These are phyloP conservation scores for Leptarthrus brevirostris DNA, from an alignment of 2,888 invertebrate species.

Conservation along the genomic window DNA sequence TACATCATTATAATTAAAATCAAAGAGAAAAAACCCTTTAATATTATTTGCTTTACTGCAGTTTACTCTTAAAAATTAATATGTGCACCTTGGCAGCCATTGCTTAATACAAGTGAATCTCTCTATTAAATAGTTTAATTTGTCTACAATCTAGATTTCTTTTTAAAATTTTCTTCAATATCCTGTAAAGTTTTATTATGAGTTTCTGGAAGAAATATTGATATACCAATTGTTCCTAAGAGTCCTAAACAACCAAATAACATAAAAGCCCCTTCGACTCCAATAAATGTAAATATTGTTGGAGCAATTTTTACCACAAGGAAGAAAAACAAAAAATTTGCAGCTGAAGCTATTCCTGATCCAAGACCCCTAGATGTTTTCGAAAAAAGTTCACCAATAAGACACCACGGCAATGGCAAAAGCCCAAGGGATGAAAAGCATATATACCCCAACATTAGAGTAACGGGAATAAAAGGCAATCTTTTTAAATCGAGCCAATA, in stretches of 20 bases:
- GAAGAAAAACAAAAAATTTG: conserved; percentile 72
- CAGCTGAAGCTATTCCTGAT: conserved; percentile 72
- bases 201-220: conserved; percentile 73
- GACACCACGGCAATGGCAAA: conserved; percentile 75
- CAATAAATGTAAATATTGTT: conserved; percentile 69
- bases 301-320: conserved; percentile 74
- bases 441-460: conserved; percentile 71
- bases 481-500: conserved; percentile 63
- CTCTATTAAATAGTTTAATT: too few relatives aligned
- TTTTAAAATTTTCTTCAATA: conserved; percentile 71
- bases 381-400: conserved; percentile 76
- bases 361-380: conserved; percentile 71
- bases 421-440: conserved; percentile 72
- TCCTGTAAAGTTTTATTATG: conserved; percentile 74
- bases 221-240: conserved; percentile 70
- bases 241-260: conserved; percentile 71
- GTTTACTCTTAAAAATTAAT: too few relatives aligned
- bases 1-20: too few relatives aligned
- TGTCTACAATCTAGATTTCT: too few relatives aligned
- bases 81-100: too few relatives aligned
- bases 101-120: too few relatives aligned
- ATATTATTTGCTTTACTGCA: too few relatives aligned
- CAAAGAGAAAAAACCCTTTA: too few relatives aligned
- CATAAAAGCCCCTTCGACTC: conserved; percentile 70
- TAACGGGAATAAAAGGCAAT: conserved; percentile 69